Base-by-base conservation (phyloP, 2,797 vertebrate genomes). In the Oophaga sylvatica region DNA sequence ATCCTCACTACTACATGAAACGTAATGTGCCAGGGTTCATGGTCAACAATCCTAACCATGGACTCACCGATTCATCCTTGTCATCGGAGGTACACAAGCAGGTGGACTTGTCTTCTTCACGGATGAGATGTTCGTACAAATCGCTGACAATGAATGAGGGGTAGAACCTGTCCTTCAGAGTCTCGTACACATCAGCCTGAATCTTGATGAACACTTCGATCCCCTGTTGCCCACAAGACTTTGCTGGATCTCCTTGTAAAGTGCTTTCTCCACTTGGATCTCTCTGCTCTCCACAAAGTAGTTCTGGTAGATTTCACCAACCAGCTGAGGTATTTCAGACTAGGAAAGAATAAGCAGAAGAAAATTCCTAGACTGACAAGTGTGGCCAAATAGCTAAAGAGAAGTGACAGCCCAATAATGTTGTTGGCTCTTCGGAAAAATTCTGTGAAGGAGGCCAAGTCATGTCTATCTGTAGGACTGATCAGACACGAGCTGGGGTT, bases 271-370 rank as follows among this genome's bases (percentile, higher is more conserved):
- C 93, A 99, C 97, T 0, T 96, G 93, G 92, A 99, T 99, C 92
- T 99, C 98, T 90, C 95, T 95, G 94, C 95, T 97, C 93, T 99
- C 97, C 91, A 99, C 97, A 93, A 99, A 99, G 93, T 96, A 99
- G 92, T 99, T 97, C 92, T 99, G 98, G 93, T 99, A 99, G 94
- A 99, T 99, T 94, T 99, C 98, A 63, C 98, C 97, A 35, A 99
- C 98, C 35, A 99, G 93, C 86, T 98, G 97, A 90, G 96, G 96
- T 90, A 96, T 95, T 95, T 96, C 96, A 92, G 92, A 93, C 96
- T 96, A 91, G 48, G 48, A 53, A 26, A 53, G n/a, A n/a, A 2
- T n/a, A 76, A 76, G 26, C 9, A 67, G 4, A 67, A 67, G 0
- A 1, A 67, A 3, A 11, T n/a, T 67, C 65, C 12, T 67, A 29